These are phyloP conservation scores for Megalonaias nervosa DNA, from an alignment of 1,140 invertebrate genomes.

Conservation along the genomic window DNA sequence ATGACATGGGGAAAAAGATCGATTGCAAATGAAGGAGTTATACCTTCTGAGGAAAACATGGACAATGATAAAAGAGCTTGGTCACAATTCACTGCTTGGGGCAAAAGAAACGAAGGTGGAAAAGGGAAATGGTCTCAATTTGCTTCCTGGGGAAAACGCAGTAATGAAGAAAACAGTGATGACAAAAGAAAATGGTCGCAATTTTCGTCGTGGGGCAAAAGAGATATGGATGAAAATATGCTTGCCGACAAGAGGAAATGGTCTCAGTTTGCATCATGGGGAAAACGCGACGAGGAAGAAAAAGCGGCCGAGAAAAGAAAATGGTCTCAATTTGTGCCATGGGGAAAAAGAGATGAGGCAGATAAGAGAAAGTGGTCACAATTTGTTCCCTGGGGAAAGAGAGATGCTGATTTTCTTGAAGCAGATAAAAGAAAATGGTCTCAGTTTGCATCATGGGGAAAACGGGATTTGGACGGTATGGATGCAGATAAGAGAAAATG, in stretches of 20 bases:
- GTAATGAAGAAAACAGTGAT: background rate
- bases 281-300: constrained; percentile 10
- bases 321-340: background rate
- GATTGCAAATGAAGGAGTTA: background rate
- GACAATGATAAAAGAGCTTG: background rate
- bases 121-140: background rate
- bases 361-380: constrained; percentile 19
- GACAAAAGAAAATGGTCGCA: constrained; percentile 7
- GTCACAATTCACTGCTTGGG: constrained; percentile 3
- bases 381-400: constrained; percentile 25
- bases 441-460: constrained; percentile 16
- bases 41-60: background rate
- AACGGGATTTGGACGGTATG: constrained; percentile 3
- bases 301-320: background rate
- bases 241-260: background rate
- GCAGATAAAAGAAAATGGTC: constrained; percentile 10
- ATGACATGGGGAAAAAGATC: constrained; percentile 20
- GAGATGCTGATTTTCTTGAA: constrained; percentile 1
- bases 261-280: constrained; percentile 28
- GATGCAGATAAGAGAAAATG: constrained; percentile 24
- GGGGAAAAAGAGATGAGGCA: constrained; percentile 13
- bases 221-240: background rate
- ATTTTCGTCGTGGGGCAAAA: constrained; percentile 19
- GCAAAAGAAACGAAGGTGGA: constrained; percentile 9
- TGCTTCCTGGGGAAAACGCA: constrained; percentile 5